Percentiles rank a stretch among this genome's conserved stretches.
These are phyloP conservation scores for Probosciger aterrimus DNA, from an alignment of 2,113 vertebrate species.

Conservation along the genomic window DNA sequence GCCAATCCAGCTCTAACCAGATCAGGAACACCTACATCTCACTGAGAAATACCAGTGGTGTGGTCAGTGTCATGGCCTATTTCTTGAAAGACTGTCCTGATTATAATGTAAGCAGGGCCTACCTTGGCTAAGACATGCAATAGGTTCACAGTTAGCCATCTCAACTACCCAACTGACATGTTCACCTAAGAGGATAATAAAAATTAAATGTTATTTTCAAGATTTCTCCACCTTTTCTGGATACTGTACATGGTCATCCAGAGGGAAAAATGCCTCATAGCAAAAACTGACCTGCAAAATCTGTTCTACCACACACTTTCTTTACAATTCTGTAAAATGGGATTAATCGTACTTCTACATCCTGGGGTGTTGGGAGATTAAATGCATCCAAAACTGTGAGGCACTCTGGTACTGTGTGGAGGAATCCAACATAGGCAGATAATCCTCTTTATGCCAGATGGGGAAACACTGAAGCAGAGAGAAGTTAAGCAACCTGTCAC, in stretches of 20 bases:
- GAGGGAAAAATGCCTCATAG: background rate
- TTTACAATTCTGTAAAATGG: background rate
- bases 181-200: background rate
- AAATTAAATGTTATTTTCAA: background rate
- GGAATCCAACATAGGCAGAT: background rate
- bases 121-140: background rate
- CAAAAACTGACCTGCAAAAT: background rate
- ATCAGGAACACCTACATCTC: background rate
- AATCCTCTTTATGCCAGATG: conserved; percentile 38
- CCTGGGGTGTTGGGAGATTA: background rate
- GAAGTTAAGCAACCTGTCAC: conserved; percentile 25
- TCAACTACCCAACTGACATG: background rate
- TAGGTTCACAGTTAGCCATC: background rate
- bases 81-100: background rate
- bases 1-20: background rate
- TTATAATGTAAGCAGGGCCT: background rate
- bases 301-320: background rate
- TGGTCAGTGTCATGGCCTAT: background rate
- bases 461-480: conserved; percentile 37
- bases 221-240: background rate
- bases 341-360: background rate
- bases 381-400: background rate
- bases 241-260: background rate
- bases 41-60: background rate
- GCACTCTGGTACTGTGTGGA: background rate